Base-by-base conservation (phyloP, 1,140 invertebrate species). In the Nasonia giraulti region DNA sequence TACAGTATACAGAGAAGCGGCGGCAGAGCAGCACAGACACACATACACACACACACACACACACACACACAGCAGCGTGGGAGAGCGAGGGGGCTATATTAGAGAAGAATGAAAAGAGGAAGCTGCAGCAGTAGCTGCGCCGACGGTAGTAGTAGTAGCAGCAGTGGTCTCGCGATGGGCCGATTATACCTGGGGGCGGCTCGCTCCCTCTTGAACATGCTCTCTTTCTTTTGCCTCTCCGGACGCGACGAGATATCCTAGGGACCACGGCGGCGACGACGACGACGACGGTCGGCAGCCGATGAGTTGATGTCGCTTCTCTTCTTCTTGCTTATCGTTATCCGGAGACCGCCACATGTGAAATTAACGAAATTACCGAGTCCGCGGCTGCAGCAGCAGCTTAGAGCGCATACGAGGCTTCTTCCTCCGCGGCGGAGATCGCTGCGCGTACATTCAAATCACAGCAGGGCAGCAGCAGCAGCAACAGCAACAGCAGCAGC, bases 131-230 rank as follows among this genome's bases (percentile, higher is more conserved):
- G 37, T 11, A 40, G 74, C 47, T 27, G 23, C 68, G 68, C 68
- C 31, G 68, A 71, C 68, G 23, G 5, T 20, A 20, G 33, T 62
- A 66, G 50, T 37, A 62, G 37, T 27, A 27, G 27, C 5, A 37
- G 50, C 6, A n/a, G 20, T 44, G 62, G 40, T 17, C 31, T 55
- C n/a, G 23, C 27, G 33, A 83, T 62, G 82, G 40, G 55, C 20
- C 17, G 55, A 83, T 83, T 44, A 10, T 44, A 83, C 74, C 62
- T 83, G 82, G 37, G 44, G 23, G 40, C 62, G 31, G 27, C 47
- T 77, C 62, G 33, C 62, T 83, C 74, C 8, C 37, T 74, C 33
- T 47, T 50, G 76, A 68, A 83, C 81, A 83, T 83, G 76, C 76
- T 83, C 76, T 47, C 68, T 12, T n/a, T 75, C 55, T 62, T 7